phyloP scores from a whole-genome alignment of 2,888 invertebrate species.

The Campaea margaritaria region DNA sequence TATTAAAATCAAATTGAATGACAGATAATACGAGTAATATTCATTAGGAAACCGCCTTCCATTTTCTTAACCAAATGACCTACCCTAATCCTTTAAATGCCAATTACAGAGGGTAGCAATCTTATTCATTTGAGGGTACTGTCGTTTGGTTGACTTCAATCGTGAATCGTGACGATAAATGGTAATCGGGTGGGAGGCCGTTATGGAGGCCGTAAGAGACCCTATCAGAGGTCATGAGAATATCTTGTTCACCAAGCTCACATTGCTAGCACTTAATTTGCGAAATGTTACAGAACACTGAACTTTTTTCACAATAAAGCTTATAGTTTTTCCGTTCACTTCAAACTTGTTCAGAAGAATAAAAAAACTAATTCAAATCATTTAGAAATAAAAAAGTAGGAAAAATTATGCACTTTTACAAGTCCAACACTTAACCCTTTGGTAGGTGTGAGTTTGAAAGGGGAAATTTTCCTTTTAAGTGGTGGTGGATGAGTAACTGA shows the following conservation, averaged over 20 bases:
- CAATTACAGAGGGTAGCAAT: constrained; percentile 6
- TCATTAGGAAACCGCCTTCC: constrained; percentile 1
- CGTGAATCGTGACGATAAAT: constrained; percentile 19
- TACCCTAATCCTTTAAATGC: constrained; percentile 1
- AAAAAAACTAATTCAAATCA: no score
- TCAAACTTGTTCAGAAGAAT: no score
- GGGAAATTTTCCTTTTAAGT: no score
- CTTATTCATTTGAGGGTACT: constrained; percentile 15
- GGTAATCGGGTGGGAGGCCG: constrained; percentile 13
- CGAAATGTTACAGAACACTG: no score
- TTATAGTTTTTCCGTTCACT: no score
- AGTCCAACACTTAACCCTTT: no score
- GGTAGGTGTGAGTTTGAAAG: no score
- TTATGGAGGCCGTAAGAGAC: constrained; percentile 9
- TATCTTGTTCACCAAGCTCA: constrained; percentile 3
- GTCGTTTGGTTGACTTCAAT: constrained; percentile 13
- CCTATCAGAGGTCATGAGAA: neutral
- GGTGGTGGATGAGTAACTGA: no score
- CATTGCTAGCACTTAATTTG: neutral
- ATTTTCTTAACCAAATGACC: constrained; percentile 3
- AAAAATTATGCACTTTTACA: no score
- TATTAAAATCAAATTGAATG: neutral
- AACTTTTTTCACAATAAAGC: no score
- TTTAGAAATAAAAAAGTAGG: no score
- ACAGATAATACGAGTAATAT: constrained; percentile 1